Percentiles rank a stretch among this genome's conserved stretches.
These are phyloP conservation scores for human (Homo sapiens) DNA, from an alignment of 2,113 vertebrate species.

Conservation along the genomic window GRCh38 chr15:60211501-60212000, in stretches of 20 bases:
- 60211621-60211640: neutral
- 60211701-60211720: neutral
- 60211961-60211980: neutral
- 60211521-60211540: neutral
- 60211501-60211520: neutral
- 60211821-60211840: neutral
- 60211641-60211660: neutral
- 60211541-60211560: neutral
- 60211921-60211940: neutral
- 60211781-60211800: neutral
- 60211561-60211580: neutral
- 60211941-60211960: neutral
- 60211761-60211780: neutral
- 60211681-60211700: neutral
- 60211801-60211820: neutral
- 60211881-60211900: neutral
- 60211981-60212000: neutral
- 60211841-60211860: neutral
- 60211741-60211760: neutral
- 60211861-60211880: neutral
- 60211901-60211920: neutral
- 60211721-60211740: neutral
- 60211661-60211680: neutral
- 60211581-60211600: neutral
- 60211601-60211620: neutral